phyloP scores from a whole-genome alignment of 2,113 vertebrate species.

The Phrynosoma platyrhinos region DNA sequence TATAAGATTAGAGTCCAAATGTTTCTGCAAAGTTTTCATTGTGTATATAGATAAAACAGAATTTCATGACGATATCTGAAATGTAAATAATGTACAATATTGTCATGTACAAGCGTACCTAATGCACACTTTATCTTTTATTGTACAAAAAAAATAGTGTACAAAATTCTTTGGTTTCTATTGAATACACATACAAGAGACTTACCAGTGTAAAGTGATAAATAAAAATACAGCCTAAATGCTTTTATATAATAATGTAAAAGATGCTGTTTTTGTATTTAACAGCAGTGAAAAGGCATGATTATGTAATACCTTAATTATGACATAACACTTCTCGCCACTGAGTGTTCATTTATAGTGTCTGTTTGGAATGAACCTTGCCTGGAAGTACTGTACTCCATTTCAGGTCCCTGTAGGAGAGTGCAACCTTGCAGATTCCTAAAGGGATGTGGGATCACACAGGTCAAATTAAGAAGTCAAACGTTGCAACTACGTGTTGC shows the following conservation, averaged over 20 bases:
- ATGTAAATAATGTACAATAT: slow-evolving; percentile 99
- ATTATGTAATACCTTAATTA: slow-evolving; percentile 80
- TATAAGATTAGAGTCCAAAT: slow-evolving; percentile 98
- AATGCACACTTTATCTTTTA: slow-evolving; percentile 99
- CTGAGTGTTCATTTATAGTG: slow-evolving; percentile 79
- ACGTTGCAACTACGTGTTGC: slow-evolving; percentile 74
- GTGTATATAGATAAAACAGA: slow-evolving; percentile 98
- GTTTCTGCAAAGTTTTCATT: slow-evolving; percentile 99
- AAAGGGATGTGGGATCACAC: slow-evolving; percentile 72
- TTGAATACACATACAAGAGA: slow-evolving; percentile 91
- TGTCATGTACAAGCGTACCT: slow-evolving; percentile 99
- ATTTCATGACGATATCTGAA: slow-evolving; percentile 95
- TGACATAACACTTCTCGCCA: slow-evolving; percentile 79
- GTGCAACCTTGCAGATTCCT: slow-evolving; percentile 70
- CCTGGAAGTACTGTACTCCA: slow-evolving; percentile 75
- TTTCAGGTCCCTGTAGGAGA: slow-evolving; percentile 72
- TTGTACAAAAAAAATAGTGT: slow-evolving; percentile 98
- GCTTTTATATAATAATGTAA: slow-evolving; percentile 95
- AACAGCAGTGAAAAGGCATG: slow-evolving; percentile 87
- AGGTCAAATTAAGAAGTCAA: slow-evolving; percentile 68
- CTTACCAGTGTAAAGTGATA: slow-evolving; percentile 88
- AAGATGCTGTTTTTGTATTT: slow-evolving; percentile 89
- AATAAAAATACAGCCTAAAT: slow-evolving; percentile 93
- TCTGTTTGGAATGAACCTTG: slow-evolving; percentile 84
- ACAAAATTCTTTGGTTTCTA: slow-evolving; percentile 98